Conservation (phyloP, 2,797 vertebrate species). For the Gambusia yucatana region DNA sequence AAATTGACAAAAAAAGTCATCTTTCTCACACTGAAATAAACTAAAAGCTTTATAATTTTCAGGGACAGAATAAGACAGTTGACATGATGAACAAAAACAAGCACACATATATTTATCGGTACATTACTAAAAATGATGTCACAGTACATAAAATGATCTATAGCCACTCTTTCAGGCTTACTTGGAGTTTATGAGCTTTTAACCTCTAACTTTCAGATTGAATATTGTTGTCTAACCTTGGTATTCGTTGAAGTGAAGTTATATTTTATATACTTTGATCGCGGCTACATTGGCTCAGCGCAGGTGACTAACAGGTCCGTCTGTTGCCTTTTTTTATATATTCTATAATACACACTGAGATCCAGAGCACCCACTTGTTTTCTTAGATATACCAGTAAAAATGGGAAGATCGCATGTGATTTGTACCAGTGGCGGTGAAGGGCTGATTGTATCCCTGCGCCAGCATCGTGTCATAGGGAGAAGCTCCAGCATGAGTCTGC, state of each 20-base stretch:
- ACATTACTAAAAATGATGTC: neutral
- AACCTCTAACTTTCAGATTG: neutral
- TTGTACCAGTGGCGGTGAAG: constrained; percentile 89
- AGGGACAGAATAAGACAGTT: constrained; percentile 27
- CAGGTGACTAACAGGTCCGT: neutral
- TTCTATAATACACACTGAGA: neutral
- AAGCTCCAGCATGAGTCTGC: constrained; percentile 89
- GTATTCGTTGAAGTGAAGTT: neutral
- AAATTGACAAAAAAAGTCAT: constrained; percentile 6
- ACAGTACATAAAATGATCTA: neutral
- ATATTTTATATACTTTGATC: neutral
- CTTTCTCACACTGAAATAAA: neutral
- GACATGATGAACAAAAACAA: neutral
- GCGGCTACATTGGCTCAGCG: neutral
- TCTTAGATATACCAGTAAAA: neutral
- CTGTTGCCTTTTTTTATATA: neutral
- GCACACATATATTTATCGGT: neutral
- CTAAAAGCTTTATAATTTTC: neutral
- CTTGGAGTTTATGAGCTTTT: neutral
- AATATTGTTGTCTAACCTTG: neutral
- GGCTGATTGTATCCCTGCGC: constrained; percentile 90
- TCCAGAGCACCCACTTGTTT: neutral
- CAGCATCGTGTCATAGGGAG: constrained; percentile 92
- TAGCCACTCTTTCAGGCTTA: neutral
- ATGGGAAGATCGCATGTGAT: neutral